Evolutionary conservation across 2,888 invertebrate genomes (phyloP).

Genomic region (Leistus spinibarbis): DNA sequence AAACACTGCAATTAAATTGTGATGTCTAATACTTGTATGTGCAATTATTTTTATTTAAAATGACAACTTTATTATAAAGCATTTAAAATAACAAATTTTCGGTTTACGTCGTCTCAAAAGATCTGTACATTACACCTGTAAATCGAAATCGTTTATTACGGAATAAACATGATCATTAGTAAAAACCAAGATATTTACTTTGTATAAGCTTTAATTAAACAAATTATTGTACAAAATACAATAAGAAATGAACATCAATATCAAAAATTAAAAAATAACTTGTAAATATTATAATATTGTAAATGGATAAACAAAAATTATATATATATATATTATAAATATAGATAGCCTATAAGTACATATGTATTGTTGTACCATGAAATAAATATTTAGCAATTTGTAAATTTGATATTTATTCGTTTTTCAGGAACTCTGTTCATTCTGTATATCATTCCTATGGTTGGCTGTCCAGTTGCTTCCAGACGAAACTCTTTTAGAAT

Average conservation of each 20-base stretch:
- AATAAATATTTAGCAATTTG: constrained; percentile 56
- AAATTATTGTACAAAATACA: constrained; percentile 54
- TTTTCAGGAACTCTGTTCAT: constrained; percentile 57
- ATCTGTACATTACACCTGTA: constrained; percentile 24
- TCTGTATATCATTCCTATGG: constrained; percentile 55
- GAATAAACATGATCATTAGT: constrained; percentile 10
- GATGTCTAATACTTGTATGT: constrained; percentile 36
- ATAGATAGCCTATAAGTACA: constrained; percentile 42
- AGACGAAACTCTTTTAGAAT: constrained; percentile 52
- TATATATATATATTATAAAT: constrained; percentile 43
- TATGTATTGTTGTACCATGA: constrained; percentile 56
- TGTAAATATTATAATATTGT: constrained; percentile 51
- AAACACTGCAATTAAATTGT: constrained; percentile 33
- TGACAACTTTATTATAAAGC: constrained; percentile 30
- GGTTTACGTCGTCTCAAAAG: constrained; percentile 1
- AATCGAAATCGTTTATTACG: constrained; percentile 7
- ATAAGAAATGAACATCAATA: constrained; percentile 43
- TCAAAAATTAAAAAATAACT: constrained; percentile 40
- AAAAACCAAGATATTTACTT: constrained; percentile 21
- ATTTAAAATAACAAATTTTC: constrained; percentile 27
- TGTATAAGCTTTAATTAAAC: constrained; percentile 53
- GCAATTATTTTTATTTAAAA: constrained; percentile 36
- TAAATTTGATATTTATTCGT: constrained; percentile 52
- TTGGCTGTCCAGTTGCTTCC: constrained; percentile 43
- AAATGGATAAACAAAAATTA: constrained; percentile 45